phyloP scores from a whole-genome alignment of 2,113 vertebrate genomes.

The Rhinopithecus roxellana region DNA sequence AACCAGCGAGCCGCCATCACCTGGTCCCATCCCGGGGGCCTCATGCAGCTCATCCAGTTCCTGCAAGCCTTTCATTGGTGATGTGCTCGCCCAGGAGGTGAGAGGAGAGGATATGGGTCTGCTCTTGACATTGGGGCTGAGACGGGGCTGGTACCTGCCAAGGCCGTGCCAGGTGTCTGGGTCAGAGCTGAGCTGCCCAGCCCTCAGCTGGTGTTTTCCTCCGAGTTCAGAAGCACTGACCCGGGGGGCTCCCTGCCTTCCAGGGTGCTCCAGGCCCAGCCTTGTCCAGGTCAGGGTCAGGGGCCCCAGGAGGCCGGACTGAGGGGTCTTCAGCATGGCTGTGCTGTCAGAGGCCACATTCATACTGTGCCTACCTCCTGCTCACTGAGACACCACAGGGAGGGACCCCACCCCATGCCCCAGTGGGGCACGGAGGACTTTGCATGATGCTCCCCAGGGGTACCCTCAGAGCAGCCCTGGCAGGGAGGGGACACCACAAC shows the following conservation, averaged over 20 bases:
- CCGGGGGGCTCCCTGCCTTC: background rate
- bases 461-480: no score
- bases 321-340: accelerated
- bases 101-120: background rate
- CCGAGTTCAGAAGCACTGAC: background rate
- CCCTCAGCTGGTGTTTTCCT: accelerated
- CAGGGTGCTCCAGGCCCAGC: background rate
- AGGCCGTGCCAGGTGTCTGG: no score
- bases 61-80: accelerated
- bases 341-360: no score
- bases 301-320: accelerated
- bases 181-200: background rate
- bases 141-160: background rate
- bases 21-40: accelerated
- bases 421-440: accelerated
- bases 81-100: background rate
- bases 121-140: background rate
- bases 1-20: accelerated
- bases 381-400: accelerated
- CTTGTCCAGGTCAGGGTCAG: background rate
- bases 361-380: accelerated
- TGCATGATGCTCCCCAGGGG: accelerated
- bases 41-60: accelerated
- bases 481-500: accelerated
- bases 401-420: accelerated